Base-by-base conservation (phyloP, 2,888 invertebrate species). In the Allophyes oxyacanthae region DNA sequence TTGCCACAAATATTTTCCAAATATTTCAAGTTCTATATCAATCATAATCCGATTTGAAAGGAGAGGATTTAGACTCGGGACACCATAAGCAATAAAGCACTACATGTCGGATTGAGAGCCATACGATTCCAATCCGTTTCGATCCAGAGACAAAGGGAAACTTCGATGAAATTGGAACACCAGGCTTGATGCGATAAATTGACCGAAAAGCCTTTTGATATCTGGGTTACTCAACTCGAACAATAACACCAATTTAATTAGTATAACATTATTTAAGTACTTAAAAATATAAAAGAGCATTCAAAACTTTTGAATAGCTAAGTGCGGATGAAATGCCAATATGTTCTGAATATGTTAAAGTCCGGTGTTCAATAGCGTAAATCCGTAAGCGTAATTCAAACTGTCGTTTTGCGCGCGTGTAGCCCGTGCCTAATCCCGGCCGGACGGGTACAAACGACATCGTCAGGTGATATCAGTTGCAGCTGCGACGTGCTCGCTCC, bases 391-490 rank as follows among this genome's bases (percentile, higher is more conserved):
- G 81, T 85, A 80, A 85, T 81, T 84, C 83, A 80, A 81, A 72
- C 74, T 77, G 79, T 81, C 80, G 81, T 83, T 85, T 81, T 79
- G 74, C 72, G 79, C 77, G 74, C 77, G 70, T 78, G 71, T 76
- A 81, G 76, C 75, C 79, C 60, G 75, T 68, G 73, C 79, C 77
- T 86, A 88, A 89, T 86, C 87, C 84, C 63, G 54, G 71, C 70
- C 61, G 78, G 89, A 89, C 87, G 86, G 78, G 77, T 84, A 90
- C 87, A 89, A 91, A 90, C 85, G 88, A 88, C 86, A 82, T 84
- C 85, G 87, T 84, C 88, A 89, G 90, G 87, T 88, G 86, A 86
- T 86, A 87, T 89, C 88, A 84, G 85, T 83, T 86, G 85, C 88
- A 87, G 84, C 84, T 86, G 87, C 83, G 82, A 81, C 84, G 83